A percentile compares a stretch with the other conserved stretches of the same genome.
phyloP scores from a whole-genome alignment of 1,140 invertebrate genomes.

The Bombyx mandarina region DNA sequence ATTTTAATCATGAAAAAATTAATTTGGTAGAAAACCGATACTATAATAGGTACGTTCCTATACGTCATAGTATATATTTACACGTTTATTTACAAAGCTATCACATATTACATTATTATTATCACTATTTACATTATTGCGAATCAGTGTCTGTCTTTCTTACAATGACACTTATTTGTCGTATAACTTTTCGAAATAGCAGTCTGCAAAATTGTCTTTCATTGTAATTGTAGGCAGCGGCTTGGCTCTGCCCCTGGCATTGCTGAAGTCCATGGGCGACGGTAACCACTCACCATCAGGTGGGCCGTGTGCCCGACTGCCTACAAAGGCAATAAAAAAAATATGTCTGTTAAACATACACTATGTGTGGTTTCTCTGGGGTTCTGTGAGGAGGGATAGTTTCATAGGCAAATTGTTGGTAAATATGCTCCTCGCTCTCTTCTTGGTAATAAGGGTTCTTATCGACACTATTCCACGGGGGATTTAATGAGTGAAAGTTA shows the following conservation, averaged over 20 bases:
- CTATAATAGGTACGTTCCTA: slow-evolving; percentile 33
- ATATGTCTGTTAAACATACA: slow-evolving; percentile 73
- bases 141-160: slow-evolving; percentile 34
- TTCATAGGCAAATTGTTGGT: slow-evolving; percentile 73
- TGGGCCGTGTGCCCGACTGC: too few relatives aligned
- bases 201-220: slow-evolving; percentile 42
- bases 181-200: too few relatives aligned
- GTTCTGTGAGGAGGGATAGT: slow-evolving; percentile 68
- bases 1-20: slow-evolving; percentile 35
- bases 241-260: too few relatives aligned
- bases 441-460: slow-evolving; percentile 70
- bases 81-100: slow-evolving; percentile 67
- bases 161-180: slow-evolving; percentile 22
- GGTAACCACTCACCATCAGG: too few relatives aligned
- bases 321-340: too few relatives aligned
- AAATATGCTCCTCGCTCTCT: slow-evolving; percentile 70
- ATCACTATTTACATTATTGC: slow-evolving; percentile 69
- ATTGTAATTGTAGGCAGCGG: too few relatives aligned
- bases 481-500: slow-evolving; percentile 71
- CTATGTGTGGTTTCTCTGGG: slow-evolving; percentile 74
- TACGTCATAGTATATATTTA: slow-evolving; percentile 51
- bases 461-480: slow-evolving; percentile 71
- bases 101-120: slow-evolving; percentile 65
- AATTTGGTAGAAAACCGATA: slow-evolving; percentile 62
- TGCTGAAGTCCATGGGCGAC: too few relatives aligned